Evolutionary conservation across 1,140 invertebrate genomes (phyloP).

Genomic region (Drosophila takahashii): DNA sequence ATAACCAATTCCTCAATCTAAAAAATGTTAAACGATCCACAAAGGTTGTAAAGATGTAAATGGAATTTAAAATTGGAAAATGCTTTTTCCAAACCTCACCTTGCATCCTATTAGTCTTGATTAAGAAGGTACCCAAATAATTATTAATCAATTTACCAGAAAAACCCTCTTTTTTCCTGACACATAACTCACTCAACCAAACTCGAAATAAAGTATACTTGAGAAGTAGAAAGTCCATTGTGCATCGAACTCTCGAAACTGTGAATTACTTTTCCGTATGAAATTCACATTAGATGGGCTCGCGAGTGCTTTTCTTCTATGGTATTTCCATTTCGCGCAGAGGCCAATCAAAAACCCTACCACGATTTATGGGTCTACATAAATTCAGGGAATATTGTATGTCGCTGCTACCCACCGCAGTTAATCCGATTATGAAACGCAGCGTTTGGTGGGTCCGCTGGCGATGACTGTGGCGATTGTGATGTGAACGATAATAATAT

Average conservation of each 20-base stretch:
- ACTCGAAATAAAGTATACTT: slow-evolving; percentile 25
- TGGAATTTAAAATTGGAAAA: no score
- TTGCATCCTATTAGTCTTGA: background rate
- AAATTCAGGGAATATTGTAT: slow-evolving; percentile 75
- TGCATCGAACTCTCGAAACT: slow-evolving; percentile 3
- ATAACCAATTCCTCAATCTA: no score
- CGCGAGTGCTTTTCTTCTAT: slow-evolving; percentile 23
- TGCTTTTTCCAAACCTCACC: no score
- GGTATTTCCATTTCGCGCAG: slow-evolving; percentile 56
- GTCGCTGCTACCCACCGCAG: slow-evolving; percentile 71
- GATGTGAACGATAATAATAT: slow-evolving; percentile 50
- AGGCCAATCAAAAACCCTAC: slow-evolving; percentile 58
- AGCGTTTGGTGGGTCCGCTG: slow-evolving; percentile 28
- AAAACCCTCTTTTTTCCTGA: background rate
- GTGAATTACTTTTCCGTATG: slow-evolving; percentile 44
- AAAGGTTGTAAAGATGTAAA: no score
- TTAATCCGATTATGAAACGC: slow-evolving; percentile 78
- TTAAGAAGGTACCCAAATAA: background rate
- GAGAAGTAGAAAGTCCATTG: slow-evolving; percentile 29
- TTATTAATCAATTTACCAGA: slow-evolving; percentile 12
- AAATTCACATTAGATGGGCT: slow-evolving; percentile 58
- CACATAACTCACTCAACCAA: slow-evolving; percentile 9
- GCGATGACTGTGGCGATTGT: slow-evolving; percentile 22
- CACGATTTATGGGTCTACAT: slow-evolving; percentile 77
- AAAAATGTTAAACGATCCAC: no score